A percentile compares a stretch with the other conserved stretches of the same genome.
These are phyloP conservation scores for Mamestra configurata DNA, from an alignment of 1,140 invertebrate species.

Conservation along the genomic window DNA sequence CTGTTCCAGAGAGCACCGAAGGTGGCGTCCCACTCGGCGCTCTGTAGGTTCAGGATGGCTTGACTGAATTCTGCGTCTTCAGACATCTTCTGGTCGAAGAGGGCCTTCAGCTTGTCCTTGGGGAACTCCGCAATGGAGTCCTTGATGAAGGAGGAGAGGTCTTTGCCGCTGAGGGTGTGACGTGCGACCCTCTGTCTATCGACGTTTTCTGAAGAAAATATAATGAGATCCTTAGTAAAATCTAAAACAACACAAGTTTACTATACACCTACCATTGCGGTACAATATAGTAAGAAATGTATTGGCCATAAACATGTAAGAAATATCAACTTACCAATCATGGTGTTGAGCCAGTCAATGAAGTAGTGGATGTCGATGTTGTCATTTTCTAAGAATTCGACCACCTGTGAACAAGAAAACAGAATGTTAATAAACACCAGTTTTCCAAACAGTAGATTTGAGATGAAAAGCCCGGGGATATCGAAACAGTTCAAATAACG, in stretches of 20 bases:
- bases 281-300: background rate
- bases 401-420: slow-evolving; percentile 63
- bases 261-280: too few relatives aligned
- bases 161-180: slow-evolving; percentile 66
- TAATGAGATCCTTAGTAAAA: background rate
- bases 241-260: background rate
- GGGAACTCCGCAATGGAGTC: slow-evolving; percentile 72
- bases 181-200: slow-evolving; percentile 54
- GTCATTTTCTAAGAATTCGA: slow-evolving; percentile 75
- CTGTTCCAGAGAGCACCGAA: slow-evolving; percentile 72
- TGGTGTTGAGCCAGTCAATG: slow-evolving; percentile 69
- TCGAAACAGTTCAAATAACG: too few relatives aligned
- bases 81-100: slow-evolving; percentile 75
- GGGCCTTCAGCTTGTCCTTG: slow-evolving; percentile 72
- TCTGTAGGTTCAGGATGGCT: slow-evolving; percentile 74
- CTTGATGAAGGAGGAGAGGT: slow-evolving; percentile 69
- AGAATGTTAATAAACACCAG: slow-evolving; percentile 18
- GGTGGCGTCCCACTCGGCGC: slow-evolving; percentile 70
- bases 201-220: slow-evolving; percentile 59
- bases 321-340: slow-evolving; percentile 68
- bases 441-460: too few relatives aligned
- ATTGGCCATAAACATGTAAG: background rate
- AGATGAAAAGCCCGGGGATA: too few relatives aligned
- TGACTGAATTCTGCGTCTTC: slow-evolving; percentile 73
- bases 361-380: slow-evolving; percentile 77